Percentiles rank a stretch among this genome's conserved stretches.
phyloP scores from a whole-genome alignment of 2,888 invertebrate genomes.

The Brachyopa scutellaris region DNA sequence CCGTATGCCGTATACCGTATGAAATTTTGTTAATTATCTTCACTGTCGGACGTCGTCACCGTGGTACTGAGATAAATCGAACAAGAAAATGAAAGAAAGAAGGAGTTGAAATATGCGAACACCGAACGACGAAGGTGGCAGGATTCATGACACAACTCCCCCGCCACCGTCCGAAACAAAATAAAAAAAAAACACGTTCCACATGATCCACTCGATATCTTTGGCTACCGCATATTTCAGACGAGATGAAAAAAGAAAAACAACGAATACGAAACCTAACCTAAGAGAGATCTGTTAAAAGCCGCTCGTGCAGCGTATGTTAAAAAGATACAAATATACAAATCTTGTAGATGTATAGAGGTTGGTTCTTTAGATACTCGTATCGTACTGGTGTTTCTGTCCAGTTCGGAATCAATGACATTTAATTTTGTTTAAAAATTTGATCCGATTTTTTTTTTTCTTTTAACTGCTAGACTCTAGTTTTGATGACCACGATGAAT shows the following conservation, averaged over 20 bases:
- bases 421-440: slow-evolving; percentile 57
- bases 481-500: slow-evolving; percentile 54
- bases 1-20: no score
- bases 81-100: not conserved
- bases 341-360: not conserved
- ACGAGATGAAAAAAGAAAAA: not conserved
- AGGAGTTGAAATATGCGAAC: not conserved
- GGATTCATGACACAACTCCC: slow-evolving; percentile 52
- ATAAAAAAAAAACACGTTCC: slow-evolving; percentile 10
- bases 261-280: not conserved
- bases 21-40: slow-evolving; percentile 69
- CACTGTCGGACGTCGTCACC: slow-evolving; percentile 58
- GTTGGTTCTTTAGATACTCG: not conserved
- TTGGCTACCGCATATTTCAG: slow-evolving; percentile 42
- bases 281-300: not conserved
- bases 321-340: not conserved
- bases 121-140: slow-evolving; percentile 48
- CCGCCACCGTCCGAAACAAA: not conserved
- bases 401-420: slow-evolving; percentile 57
- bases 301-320: slow-evolving; percentile 23
- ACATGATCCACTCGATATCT: not conserved
- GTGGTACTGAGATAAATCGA: slow-evolving; percentile 22
- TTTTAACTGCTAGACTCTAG: slow-evolving; percentile 35
- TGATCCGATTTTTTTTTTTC: slow-evolving; percentile 67
- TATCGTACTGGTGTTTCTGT: slow-evolving; percentile 10